A percentile compares a stretch with the other conserved stretches of the same genome.
phyloP scores from a whole-genome alignment of 2,113 vertebrate species.

The Oreotrochilus melanogaster region DNA sequence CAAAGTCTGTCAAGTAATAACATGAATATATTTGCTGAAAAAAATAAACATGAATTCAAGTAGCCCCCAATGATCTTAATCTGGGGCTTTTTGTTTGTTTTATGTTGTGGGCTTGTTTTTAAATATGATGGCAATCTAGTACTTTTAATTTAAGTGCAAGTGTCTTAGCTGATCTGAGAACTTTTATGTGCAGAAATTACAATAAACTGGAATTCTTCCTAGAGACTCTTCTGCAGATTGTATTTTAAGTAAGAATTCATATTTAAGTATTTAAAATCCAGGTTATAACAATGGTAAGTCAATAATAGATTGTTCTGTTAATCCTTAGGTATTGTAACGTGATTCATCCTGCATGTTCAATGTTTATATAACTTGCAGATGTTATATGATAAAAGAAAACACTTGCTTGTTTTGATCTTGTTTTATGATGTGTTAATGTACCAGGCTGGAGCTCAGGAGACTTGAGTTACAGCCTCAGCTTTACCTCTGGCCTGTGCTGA shows the following conservation, averaged over 20 bases:
- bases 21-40: not conserved
- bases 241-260: not conserved
- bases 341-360: not conserved
- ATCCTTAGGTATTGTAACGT: not conserved
- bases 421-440: not conserved
- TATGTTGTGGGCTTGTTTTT: not conserved
- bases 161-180: not conserved
- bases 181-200: not conserved
- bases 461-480: not conserved
- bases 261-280: not conserved
- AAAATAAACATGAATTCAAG: not conserved
- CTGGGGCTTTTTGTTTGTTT: not conserved
- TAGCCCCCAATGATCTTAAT: not conserved
- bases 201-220: not conserved
- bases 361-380: not conserved
- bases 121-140: not conserved
- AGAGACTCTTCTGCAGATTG: not conserved
- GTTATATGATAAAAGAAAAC: not conserved
- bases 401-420: not conserved
- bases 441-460: not conserved
- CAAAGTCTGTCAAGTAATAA: not conserved
- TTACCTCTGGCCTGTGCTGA: not conserved
- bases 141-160: not conserved
- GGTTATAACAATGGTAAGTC: not conserved
- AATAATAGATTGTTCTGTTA: not conserved